Evolutionary conservation across 1,140 invertebrate genomes (phyloP), one percentile per base, ranked within the genome.

Genomic region (Pseudomyrmex concolor): DNA sequence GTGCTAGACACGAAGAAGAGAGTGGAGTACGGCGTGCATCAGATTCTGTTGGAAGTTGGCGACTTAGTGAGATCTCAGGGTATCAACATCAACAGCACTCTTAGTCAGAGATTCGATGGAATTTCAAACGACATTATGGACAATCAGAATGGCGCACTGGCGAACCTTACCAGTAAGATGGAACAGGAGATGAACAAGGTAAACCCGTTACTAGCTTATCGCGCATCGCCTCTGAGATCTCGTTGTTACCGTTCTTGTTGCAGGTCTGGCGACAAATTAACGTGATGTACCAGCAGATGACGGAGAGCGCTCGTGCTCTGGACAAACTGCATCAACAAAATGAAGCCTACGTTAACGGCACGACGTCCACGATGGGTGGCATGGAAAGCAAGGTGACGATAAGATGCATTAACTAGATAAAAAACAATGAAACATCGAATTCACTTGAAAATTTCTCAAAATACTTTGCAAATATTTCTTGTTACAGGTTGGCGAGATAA

Each of bases 251-350:
- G 62, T 17, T 73, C 66, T 82, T 51, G 2, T 55, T 67, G 64
- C 51, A 95, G 94, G 97, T 98, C 1, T 98, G 97, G 97, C 93
- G 97, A 17, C 97, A 97, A 93, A 97, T 98, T 86, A 97, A 97
- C 80, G 97, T 97, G 17, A 97, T 98, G 97, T 97, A 98, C 92
- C 96, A 97, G 84, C 97, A 98, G 90, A 96, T 98, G 89, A 96
- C 95, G 17, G 95, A 96, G 67, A 98, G 96, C 90, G 96, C 97
- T 9, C 95, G 95, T 59, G 95, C 97, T 2, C 92, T 98, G 3
- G 96, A 97, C 70, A 95, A 96, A 71, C 94, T 98, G n/a, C 96
- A 98, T 92, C 95, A 96, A 83, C 97, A 97, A 90, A 97, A 97
- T 19, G 96, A 97, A 86, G 95, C 95, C 59, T 98, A 98, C 90